Evolutionary conservation across 2,113 vertebrate species (phyloP).

Genomic region (Archilochus colubris): DNA sequence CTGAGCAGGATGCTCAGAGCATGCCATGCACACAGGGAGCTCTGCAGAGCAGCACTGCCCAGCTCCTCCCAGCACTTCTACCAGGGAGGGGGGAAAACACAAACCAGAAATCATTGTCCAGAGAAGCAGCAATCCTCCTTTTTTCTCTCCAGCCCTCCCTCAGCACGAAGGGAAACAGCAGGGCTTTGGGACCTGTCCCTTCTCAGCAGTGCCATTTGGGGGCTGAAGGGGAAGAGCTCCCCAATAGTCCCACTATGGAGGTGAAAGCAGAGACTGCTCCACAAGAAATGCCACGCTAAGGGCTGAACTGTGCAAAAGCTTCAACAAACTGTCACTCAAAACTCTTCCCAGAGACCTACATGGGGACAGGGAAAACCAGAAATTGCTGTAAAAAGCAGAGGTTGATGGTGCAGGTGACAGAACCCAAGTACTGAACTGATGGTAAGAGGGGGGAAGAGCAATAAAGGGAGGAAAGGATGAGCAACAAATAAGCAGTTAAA

Average conservation of each 20-base stretch:
- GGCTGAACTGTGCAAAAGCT: not conserved
- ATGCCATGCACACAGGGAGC: accelerated
- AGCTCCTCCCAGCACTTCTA: not conserved
- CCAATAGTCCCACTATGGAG: not conserved
- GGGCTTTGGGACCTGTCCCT: not conserved
- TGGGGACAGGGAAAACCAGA: not conserved
- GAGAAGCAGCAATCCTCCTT: not conserved
- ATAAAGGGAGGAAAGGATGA: not conserved
- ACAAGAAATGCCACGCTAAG: not conserved
- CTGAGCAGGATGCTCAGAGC: not conserved
- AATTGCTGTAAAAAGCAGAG: not conserved
- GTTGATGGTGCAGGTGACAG: not conserved
- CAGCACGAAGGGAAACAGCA: not conserved
- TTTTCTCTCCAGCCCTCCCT: not conserved
- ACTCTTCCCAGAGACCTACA: not conserved
- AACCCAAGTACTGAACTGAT: not conserved
- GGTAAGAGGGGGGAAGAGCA: not conserved
- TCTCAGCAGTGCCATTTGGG: no score
- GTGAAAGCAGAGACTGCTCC: not conserved
- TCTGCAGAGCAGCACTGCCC: not conserved
- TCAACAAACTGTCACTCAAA: not conserved
- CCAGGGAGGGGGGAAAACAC: accelerated
- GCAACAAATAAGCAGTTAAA: not conserved
- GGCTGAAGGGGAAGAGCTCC: not conserved
- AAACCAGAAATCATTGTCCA: not conserved